A percentile compares a stretch with the other conserved stretches of the same genome.
Conservation (phyloP, 1,140 invertebrate species). For the Ylistrum balloti region DNA sequence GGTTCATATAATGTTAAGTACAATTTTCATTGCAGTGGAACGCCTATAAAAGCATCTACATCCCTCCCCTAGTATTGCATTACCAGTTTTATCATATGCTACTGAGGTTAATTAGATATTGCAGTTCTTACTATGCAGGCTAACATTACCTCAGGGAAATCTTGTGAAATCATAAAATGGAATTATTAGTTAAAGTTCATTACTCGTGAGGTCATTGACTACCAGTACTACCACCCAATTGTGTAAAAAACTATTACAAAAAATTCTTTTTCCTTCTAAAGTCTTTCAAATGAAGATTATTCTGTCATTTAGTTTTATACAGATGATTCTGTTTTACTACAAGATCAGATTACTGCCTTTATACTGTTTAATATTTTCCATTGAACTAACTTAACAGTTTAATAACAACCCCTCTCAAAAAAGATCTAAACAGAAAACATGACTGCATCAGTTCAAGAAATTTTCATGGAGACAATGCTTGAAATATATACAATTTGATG, state of each 20-base stretch:
- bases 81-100: neutral
- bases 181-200: neutral
- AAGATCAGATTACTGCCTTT: too few species aligned
- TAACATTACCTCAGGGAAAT: neutral
- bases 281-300: too few species aligned
- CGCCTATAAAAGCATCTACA: neutral
- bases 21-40: neutral
- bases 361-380: too few species aligned
- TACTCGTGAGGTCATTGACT: neutral
- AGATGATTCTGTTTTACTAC: too few species aligned
- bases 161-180: neutral
- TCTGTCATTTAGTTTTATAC: too few species aligned
- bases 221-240: too few species aligned
- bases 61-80: neutral
- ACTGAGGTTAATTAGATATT: slow-evolving; percentile 13
- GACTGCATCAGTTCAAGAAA: too few species aligned
- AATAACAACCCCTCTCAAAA: too few species aligned
- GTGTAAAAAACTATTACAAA: neutral
- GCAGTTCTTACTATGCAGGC: neutral
- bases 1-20: neutral
- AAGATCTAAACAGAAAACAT: too few species aligned
- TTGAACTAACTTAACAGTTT: too few species aligned
- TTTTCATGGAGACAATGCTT: neutral
- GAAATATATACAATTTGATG: neutral
- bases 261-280: too few species aligned